A percentile compares a stretch with the other conserved stretches of the same genome.
These are phyloP conservation scores for Pangasius djambal DNA, from an alignment of 2,797 vertebrate genomes.

Conservation along the genomic window DNA sequence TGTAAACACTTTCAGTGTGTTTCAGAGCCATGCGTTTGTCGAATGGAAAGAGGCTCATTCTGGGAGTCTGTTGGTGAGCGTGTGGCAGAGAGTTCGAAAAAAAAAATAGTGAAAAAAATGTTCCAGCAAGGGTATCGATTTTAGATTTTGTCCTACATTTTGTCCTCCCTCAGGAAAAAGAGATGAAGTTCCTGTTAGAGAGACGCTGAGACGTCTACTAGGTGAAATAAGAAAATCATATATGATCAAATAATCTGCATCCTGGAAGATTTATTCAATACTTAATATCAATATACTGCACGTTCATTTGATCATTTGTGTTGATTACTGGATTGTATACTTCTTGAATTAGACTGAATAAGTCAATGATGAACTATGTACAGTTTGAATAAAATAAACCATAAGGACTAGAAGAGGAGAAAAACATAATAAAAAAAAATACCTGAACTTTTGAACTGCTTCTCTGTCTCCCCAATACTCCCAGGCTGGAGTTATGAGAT, in stretches of 20 bases:
- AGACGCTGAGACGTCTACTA: neutral
- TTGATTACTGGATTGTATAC: neutral
- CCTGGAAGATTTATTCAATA: neutral
- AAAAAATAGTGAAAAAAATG: constrained; percentile 28
- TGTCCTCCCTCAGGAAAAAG: neutral
- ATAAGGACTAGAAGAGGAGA: neutral
- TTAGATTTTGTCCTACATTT: constrained; percentile 1
- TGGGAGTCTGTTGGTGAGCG: constrained; percentile 45
- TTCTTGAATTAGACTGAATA: neutral
- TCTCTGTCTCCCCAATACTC: neutral
- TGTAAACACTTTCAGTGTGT: constrained; percentile 33
- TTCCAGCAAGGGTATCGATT: neutral
- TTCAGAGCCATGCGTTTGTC: constrained; percentile 23
- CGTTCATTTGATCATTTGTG: neutral
- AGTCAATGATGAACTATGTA: neutral
- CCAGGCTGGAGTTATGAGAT: constrained; percentile 27
- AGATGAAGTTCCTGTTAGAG: neutral
- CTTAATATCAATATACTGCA: neutral
- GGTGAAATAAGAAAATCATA: neutral
- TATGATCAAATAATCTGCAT: neutral
- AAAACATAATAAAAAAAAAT: neutral
- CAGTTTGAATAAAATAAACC: neutral
- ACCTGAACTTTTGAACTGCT: neutral
- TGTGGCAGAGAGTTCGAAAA: neutral
- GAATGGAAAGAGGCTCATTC: constrained; percentile 40